Conservation (phyloP, 2,888 invertebrate species). For the Dicyrtoma fusca region DNA sequence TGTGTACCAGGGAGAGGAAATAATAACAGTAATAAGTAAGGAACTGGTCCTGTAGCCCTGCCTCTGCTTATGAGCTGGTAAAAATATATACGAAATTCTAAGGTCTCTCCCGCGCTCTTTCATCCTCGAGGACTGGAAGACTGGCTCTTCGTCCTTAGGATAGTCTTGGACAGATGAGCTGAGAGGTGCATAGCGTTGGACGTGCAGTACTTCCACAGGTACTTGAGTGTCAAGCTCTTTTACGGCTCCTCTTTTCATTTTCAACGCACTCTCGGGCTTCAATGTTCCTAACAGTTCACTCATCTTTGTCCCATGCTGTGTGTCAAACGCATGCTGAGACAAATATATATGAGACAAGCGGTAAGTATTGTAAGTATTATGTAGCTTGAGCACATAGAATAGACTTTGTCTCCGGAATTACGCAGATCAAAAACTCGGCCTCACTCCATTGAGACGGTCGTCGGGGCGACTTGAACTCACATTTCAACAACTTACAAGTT, state of each 20-base stretch:
- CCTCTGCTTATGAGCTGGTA: not conserved
- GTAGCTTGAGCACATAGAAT: slow-evolving; percentile 41
- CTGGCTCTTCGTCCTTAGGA: not conserved
- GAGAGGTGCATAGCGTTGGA: too few species aligned
- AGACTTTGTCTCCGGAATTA: slow-evolving; percentile 45
- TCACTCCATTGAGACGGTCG: slow-evolving; percentile 26
- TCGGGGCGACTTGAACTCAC: slow-evolving; percentile 39
- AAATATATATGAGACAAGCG: slow-evolving; percentile 48
- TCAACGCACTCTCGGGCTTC: not conserved
- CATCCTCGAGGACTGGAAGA: not conserved
- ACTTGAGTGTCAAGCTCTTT: slow-evolving; percentile 33
- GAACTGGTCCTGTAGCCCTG: too few species aligned
- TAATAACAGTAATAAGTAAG: slow-evolving; percentile 26
- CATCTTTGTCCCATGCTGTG: slow-evolving; percentile 48
- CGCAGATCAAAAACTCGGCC: slow-evolving; percentile 41
- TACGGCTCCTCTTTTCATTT: slow-evolving; percentile 15
- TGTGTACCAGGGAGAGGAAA: not conserved
- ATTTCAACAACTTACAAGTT: slow-evolving; percentile 36
- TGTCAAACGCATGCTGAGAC: slow-evolving; percentile 48
- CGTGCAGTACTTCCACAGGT: slow-evolving; percentile 34
- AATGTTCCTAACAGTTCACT: slow-evolving; percentile 41
- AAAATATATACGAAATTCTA: slow-evolving; percentile 2
- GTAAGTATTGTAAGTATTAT: slow-evolving; percentile 41
- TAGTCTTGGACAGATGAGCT: too few species aligned
- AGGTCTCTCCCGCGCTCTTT: slow-evolving; percentile 1